A percentile compares a stretch with the other conserved stretches of the same genome.
Conservation (phyloP, 2,888 invertebrate genomes). For the Zygaena filipendulae region DNA sequence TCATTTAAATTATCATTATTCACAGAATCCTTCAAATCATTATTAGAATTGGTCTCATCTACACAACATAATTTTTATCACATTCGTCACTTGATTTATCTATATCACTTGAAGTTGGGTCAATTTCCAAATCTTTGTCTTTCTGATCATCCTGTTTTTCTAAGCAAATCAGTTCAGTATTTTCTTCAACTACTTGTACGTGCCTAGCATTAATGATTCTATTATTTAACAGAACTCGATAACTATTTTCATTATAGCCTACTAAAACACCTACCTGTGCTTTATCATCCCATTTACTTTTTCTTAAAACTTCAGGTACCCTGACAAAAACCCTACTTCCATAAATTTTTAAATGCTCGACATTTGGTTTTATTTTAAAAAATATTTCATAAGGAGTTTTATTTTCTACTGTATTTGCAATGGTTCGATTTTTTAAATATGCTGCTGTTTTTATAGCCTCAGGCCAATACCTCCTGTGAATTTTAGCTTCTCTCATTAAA, state of each 20-base stretch:
- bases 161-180: constrained; percentile 16
- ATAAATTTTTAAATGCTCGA: constrained; percentile 20
- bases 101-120: constrained; percentile 9
- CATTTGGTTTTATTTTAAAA: constrained; percentile 18
- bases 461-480: constrained; percentile 19
- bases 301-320: constrained; percentile 16
- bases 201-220: constrained; percentile 20
- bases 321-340: constrained; percentile 23
- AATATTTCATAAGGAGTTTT: constrained; percentile 23
- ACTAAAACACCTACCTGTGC: constrained; percentile 17
- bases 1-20: constrained; percentile 8
- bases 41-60: constrained; percentile 6
- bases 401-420: constrained; percentile 20
- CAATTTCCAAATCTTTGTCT: constrained; percentile 3
- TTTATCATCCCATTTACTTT: constrained; percentile 20
- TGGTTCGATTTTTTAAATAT: constrained; percentile 22
- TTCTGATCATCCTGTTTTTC: constrained; percentile 13
- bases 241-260: constrained; percentile 20
- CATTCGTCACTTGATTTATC: constrained; percentile 7
- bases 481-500: constrained; percentile 19
- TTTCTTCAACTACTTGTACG: constrained; percentile 20
- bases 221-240: constrained; percentile 19
- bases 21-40: constrained; percentile 5
- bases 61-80: constrained; percentile 12
- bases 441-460: constrained; percentile 21